Base-by-base conservation (phyloP, 2,888 invertebrate species). In the Megaustenia siamemsis region DNA sequence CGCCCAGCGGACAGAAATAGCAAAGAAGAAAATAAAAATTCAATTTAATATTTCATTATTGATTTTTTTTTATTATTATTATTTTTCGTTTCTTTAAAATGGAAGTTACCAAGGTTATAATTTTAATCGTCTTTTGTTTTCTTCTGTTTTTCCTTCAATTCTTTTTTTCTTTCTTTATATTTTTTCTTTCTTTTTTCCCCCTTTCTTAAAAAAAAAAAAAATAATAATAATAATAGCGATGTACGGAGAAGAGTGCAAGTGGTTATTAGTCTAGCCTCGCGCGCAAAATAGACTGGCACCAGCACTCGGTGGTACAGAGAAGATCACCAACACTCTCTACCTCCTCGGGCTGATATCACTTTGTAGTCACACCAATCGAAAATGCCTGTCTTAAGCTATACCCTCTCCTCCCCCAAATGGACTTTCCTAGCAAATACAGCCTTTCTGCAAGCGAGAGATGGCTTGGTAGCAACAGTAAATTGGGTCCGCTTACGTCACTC, bases 381-480 rank as follows among this genome's bases (percentile, higher is more conserved):
- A 43, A 69, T 43, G 43, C 43, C 71, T 45, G 28, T 71, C 73
- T 28, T 73, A 45, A 73, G 49, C 45, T 73, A 43, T 43, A 28
- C 71, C 45, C n/a, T 60, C 24, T 5, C n/a, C 32, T 32, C 32
- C 66, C 32, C 21, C 28, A 45, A 73, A 73, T 73, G 73, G 73
- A 73, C 49, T 73, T 45, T 73, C 21, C 49, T 15, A 21, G 71
- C 73, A 73, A 5, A 73, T 49, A 73, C 32, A 21, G 18, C 73
- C 18, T 49, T 73, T 73, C 28, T 73, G 73, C 73, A 73, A 32
- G 73, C 45, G 21, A 45, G 32, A 4, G 21, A 18, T 21, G 73
- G 32, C 15, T 32, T 73, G 73, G 73, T 32, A 38, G 71, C 45
- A 73, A 73, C 71, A 73, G 71, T 73, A 73, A 73, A 73, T 73